Conservation (phyloP, 2,113 vertebrate species). For the Xiphias gladius region DNA sequence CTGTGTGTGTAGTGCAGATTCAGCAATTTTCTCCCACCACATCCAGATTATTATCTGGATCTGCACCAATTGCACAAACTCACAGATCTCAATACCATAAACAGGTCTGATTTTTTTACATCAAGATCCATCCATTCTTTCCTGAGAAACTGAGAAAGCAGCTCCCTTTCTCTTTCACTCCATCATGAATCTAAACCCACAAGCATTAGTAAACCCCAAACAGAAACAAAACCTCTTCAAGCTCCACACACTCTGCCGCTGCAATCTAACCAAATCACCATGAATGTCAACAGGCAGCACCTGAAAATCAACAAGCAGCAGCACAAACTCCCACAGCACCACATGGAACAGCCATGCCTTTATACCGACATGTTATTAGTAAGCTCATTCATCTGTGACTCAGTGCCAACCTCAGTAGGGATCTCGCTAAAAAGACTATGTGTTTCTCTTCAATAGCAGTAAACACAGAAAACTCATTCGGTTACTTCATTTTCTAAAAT, state of each 20-base stretch:
- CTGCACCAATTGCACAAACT: no score
- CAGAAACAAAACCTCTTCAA: neutral
- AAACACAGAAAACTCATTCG: constrained; percentile 40
- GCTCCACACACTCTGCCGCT: neutral
- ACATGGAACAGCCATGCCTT: neutral
- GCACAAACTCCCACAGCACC: constrained; percentile 29
- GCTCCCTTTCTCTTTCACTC: constrained; percentile 3
- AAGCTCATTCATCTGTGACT: constrained; percentile 38
- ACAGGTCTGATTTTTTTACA: no score
- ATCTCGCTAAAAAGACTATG: constrained; percentile 40
- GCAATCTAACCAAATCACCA: constrained; percentile 9
- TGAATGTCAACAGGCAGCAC: constrained; percentile 29
- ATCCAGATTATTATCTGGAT: no score
- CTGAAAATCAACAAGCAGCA: constrained; percentile 28
- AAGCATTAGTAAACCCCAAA: neutral
- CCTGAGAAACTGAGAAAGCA: constrained; percentile 1
- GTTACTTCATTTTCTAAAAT: constrained; percentile 65
- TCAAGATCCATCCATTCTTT: no score
- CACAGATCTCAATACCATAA: no score
- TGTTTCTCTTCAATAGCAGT: constrained; percentile 35
- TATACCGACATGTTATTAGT: constrained; percentile 6
- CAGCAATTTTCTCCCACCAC: no score
- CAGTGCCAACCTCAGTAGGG: constrained; percentile 19
- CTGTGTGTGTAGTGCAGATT: no score
- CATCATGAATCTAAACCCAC: constrained; percentile 5